A percentile compares a stretch with the other conserved stretches of the same genome.
Evolutionary conservation across 1,140 invertebrate species (phyloP).

Genomic region (Caenorhabditis inopinata): DNA sequence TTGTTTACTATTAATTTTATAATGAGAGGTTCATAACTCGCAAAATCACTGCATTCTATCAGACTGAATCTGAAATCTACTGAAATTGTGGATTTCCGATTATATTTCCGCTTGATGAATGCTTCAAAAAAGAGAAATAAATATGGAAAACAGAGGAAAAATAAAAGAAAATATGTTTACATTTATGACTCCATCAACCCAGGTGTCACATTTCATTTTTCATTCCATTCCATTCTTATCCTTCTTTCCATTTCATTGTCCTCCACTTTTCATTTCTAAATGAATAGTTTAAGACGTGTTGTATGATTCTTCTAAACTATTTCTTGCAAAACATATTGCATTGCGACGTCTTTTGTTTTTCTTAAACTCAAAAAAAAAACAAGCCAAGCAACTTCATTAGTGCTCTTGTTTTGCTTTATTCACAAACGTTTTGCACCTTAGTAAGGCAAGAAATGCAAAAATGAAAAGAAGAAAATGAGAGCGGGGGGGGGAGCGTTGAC

Average conservation of each 20-base stretch:
- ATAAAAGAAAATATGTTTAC: background rate
- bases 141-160: background rate
- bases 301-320: too few relatives aligned
- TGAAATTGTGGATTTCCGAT: background rate
- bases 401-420: background rate
- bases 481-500: background rate
- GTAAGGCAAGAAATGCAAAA: background rate
- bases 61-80: background rate
- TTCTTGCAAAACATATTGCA: too few relatives aligned
- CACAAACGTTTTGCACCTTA: background rate
- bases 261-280: too few relatives aligned
- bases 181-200: slow-evolving; percentile 4
- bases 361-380: too few relatives aligned
- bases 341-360: too few relatives aligned
- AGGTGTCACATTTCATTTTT: slow-evolving; percentile 21
- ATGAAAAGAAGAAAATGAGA: background rate
- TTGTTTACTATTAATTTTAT: too few relatives aligned
- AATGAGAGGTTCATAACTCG: too few relatives aligned
- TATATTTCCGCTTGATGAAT: background rate
- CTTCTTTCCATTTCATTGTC: background rate
- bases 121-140: background rate
- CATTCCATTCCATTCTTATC: background rate
- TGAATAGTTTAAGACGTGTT: too few relatives aligned
- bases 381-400: background rate
- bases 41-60: too few relatives aligned